Conservation (phyloP, 2,888 invertebrate genomes). For the Athalia rosae region DNA sequence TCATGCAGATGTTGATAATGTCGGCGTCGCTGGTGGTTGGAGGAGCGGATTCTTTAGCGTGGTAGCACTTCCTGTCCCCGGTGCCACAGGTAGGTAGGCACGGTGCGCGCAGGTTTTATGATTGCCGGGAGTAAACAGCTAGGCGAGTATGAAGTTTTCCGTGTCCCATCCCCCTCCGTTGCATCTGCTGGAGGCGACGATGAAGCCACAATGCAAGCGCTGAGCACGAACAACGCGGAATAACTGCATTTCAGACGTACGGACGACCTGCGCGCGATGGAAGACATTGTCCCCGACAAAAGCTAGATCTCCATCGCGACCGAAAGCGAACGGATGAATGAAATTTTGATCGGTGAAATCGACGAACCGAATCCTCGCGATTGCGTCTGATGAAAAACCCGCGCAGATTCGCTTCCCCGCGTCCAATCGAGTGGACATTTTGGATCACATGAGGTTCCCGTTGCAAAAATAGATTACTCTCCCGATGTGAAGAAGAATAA, state of each 20-base stretch:
- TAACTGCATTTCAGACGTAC: conserved; percentile 58
- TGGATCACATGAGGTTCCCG: too few relatives aligned
- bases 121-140: conserved; percentile 32
- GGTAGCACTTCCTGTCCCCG: conserved; percentile 56
- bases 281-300: background rate
- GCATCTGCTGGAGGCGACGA: too few relatives aligned
- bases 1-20: background rate
- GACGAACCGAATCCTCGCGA: too few relatives aligned
- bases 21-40: background rate
- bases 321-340: too few relatives aligned
- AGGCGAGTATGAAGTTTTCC: background rate
- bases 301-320: too few relatives aligned
- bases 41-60: conserved; percentile 33
- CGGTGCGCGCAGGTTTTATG: conserved; percentile 17
- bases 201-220: background rate
- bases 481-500: too few relatives aligned
- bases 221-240: background rate
- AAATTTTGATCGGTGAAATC: too few relatives aligned
- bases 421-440: too few relatives aligned
- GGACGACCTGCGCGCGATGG: conserved; percentile 10
- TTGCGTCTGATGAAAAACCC: too few relatives aligned
- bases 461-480: too few relatives aligned
- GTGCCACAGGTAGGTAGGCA: background rate
- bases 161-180: too few relatives aligned
- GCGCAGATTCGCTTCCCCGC: too few relatives aligned